Conservation (phyloP, 1,140 invertebrate species). For the Druon quercuslanigerum region DNA sequence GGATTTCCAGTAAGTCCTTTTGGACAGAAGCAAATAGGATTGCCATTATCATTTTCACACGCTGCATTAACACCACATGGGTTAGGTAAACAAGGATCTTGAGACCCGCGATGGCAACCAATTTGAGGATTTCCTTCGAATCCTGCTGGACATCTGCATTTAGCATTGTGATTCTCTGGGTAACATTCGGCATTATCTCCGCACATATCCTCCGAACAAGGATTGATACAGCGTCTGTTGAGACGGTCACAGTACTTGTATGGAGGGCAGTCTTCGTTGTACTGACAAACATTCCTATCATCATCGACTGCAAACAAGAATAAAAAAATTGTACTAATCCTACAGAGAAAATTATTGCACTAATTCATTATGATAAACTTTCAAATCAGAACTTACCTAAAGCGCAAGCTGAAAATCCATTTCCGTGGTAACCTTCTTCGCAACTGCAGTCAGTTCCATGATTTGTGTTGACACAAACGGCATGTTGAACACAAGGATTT, state of each 20-base stretch:
- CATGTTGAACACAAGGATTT: constrained; percentile 89
- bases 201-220: constrained; percentile 88
- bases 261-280: constrained; percentile 91
- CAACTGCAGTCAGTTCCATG: constrained; percentile 91
- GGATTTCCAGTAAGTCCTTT: constrained; percentile 93
- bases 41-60: constrained; percentile 90
- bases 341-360: neutral
- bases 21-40: constrained; percentile 92
- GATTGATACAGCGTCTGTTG: constrained; percentile 88
- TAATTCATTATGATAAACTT: neutral
- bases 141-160: constrained; percentile 86
- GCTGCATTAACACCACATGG: constrained; percentile 89
- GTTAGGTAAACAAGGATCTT: constrained; percentile 87
- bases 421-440: constrained; percentile 88
- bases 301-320: constrained; percentile 77
- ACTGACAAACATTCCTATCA: constrained; percentile 86
- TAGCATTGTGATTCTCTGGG: constrained; percentile 84
- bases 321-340: constrained; percentile 8
- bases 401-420: constrained; percentile 87
- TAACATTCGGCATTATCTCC: constrained; percentile 89
- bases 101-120: constrained; percentile 79
- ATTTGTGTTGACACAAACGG: constrained; percentile 91
- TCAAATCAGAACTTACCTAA: constrained; percentile 78
- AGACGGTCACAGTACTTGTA: constrained; percentile 87
- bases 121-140: constrained; percentile 88